These are phyloP conservation scores for Cyanoderma ruficeps DNA, from an alignment of 2,113 vertebrate genomes.

Conservation along the genomic window DNA sequence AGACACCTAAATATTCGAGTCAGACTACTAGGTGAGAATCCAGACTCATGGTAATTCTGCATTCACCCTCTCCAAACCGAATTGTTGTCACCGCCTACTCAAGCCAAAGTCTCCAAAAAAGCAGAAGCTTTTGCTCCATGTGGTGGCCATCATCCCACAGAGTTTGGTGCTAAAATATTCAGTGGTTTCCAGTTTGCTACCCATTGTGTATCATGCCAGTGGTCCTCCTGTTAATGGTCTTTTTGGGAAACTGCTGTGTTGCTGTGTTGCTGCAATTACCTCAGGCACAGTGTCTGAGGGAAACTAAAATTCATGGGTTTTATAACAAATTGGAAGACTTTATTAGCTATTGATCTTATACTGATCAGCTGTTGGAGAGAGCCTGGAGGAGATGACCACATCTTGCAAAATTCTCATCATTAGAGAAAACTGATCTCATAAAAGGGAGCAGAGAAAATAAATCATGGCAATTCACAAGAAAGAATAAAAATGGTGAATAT, in stretches of 20 bases:
- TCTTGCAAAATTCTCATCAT: neutral
- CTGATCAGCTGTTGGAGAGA: neutral
- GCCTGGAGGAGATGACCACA: neutral
- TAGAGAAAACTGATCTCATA: neutral
- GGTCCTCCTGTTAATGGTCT: neutral
- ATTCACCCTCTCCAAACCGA: neutral
- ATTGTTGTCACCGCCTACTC: neutral
- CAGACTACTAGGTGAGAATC: neutral
- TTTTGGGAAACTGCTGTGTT: neutral
- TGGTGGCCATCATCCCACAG: neutral
- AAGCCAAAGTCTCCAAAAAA: neutral
- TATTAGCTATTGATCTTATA: neutral
- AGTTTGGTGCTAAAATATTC: neutral
- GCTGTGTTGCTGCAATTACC: neutral
- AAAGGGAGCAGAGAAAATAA: neutral
- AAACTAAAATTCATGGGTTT: neutral
- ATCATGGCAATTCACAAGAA: neutral
- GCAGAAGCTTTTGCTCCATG: neutral
- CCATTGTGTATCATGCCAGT: neutral
- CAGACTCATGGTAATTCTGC: accelerated
- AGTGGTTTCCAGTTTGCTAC: neutral
- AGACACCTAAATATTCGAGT: neutral
- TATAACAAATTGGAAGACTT: neutral
- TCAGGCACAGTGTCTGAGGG: neutral
- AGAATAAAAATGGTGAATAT: neutral